These are phyloP conservation scores for Plagiodera versicolora DNA, from an alignment of 2,888 invertebrate genomes.

Conservation along the genomic window DNA sequence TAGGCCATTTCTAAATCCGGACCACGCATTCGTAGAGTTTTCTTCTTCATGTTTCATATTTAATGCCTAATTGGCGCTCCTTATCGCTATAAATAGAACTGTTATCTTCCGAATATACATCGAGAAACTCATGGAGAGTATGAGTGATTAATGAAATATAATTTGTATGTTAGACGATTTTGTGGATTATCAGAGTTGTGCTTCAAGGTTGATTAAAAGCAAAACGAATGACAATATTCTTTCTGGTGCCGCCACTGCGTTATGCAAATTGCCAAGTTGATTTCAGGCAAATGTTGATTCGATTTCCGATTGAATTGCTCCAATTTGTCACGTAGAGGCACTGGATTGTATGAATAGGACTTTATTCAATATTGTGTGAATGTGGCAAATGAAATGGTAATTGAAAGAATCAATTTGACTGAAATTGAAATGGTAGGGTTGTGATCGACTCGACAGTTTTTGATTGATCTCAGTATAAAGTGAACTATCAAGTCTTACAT, in stretches of 20 bases:
- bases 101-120: slow-evolving; percentile 7
- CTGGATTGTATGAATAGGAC: background rate
- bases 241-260: no score
- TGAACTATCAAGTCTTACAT: no score
- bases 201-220: no score
- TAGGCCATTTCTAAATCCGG: slow-evolving; percentile 16
- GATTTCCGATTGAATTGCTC: background rate
- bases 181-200: no score
- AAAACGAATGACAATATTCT: no score
- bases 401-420: no score
- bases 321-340: background rate
- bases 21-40: slow-evolving; percentile 17
- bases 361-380: background rate
- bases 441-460: no score
- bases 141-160: no score
- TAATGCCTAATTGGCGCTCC: slow-evolving; percentile 18
- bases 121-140: background rate
- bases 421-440: no score
- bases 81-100: slow-evolving; percentile 19
- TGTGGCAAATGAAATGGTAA: background rate
- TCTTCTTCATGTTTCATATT: slow-evolving; percentile 23
- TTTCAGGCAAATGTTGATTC: background rate
- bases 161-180: no score
- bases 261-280: no score
- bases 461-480: no score